phyloP scores from a whole-genome alignment of 2,113 vertebrate genomes.

The Phocoena sinus region DNA sequence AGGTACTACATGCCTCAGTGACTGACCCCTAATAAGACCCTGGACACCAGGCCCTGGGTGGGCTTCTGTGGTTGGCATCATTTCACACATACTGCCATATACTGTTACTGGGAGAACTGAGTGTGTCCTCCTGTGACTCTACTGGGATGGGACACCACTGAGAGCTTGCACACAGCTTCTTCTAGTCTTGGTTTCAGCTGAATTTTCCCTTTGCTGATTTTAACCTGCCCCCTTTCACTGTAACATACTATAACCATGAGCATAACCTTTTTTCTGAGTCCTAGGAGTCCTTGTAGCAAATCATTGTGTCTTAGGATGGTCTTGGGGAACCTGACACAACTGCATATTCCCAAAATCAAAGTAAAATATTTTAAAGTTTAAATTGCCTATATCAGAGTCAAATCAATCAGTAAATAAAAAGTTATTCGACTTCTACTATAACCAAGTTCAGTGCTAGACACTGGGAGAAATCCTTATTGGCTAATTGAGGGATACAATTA shows the following conservation, averaged over 20 bases:
- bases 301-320: not conserved
- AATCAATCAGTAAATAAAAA: not conserved
- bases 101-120: not conserved
- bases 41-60: not conserved
- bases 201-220: not conserved
- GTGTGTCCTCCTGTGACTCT: not conserved
- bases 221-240: not conserved
- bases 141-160: not conserved
- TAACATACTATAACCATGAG: not conserved
- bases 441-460: not conserved
- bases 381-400: not conserved
- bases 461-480: not conserved
- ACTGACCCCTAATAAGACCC: not conserved
- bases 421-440: not conserved
- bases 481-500: not conserved
- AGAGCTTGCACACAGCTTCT: not conserved
- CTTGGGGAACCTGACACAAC: not conserved
- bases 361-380: not conserved
- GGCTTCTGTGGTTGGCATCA: not conserved
- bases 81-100: not conserved
- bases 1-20: not conserved
- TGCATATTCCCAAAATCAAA: not conserved
- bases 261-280: not conserved
- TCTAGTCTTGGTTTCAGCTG: not conserved
- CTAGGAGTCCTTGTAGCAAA: not conserved